phyloP scores from a whole-genome alignment of 2,888 invertebrate genomes.

The Pseudolycoriella hygida region DNA sequence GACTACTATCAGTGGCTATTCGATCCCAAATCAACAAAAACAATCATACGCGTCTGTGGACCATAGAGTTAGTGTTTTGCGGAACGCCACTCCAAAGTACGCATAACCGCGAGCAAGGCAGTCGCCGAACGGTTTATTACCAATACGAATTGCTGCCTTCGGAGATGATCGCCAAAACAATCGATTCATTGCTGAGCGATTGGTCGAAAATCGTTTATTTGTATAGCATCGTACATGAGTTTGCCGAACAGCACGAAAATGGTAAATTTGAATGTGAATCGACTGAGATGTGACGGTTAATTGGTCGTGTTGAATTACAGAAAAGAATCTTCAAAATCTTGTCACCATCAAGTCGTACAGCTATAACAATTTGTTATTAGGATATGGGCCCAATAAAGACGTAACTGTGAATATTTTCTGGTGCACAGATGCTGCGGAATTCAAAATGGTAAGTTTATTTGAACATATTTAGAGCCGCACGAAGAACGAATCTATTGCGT shows the following conservation, averaged over 20 bases:
- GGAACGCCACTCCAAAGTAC: slow-evolving; percentile 62
- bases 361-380: slow-evolving; percentile 76
- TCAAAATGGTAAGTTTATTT: slow-evolving; percentile 39
- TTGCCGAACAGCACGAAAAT: slow-evolving; percentile 59
- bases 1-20: slow-evolving; percentile 68
- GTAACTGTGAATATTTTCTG: slow-evolving; percentile 72
- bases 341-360: slow-evolving; percentile 80
- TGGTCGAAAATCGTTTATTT: slow-evolving; percentile 87
- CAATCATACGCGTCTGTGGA: slow-evolving; percentile 66
- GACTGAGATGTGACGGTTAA: background rate
- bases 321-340: slow-evolving; percentile 46
- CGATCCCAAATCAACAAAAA: slow-evolving; percentile 56
- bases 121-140: slow-evolving; percentile 73
- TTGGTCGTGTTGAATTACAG: slow-evolving; percentile 20
- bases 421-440: slow-evolving; percentile 53
- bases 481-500: too few species aligned
- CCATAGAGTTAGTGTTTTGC: slow-evolving; percentile 76
- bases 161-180: slow-evolving; percentile 60
- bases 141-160: slow-evolving; percentile 79
- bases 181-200: slow-evolving; percentile 72
- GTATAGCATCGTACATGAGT: slow-evolving; percentile 67
- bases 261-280: slow-evolving; percentile 30
- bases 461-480: background rate
- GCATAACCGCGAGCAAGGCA: slow-evolving; percentile 67
- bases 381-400: slow-evolving; percentile 73